Evolutionary conservation across 2,888 invertebrate species (phyloP), one percentile per base, ranked within the genome.

Genomic region (Apoda limacodes): DNA sequence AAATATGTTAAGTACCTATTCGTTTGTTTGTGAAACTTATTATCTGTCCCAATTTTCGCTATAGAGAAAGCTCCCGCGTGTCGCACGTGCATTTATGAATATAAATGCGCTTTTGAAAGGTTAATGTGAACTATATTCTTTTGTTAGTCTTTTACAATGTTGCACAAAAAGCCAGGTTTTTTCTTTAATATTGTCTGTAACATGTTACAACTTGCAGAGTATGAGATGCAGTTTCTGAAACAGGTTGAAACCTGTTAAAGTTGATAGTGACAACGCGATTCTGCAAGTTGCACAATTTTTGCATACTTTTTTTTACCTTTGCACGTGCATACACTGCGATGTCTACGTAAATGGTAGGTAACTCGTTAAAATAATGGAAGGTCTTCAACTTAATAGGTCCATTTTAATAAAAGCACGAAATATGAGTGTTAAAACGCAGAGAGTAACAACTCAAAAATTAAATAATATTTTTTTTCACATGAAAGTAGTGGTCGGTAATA

Each of bases 201-300:
- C 71, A 45, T 46, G 69, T 65, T 50, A 35, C 30, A 46, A 65
- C 67, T 48, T 59, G 69, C 59, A 33, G 22, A n/a, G n/a, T n/a
- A 34, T 31, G 40, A 44, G 45, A 37, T 42, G 37, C 37, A 35
- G 36, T 40, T 43, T 51, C 48, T 37, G 45, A 28, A 47, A 65
- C 75, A 75, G 66, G 75, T 72, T 67, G 55, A 5, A 48, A 69
- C 72, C 48, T 62, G 74, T 62, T 44, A 25, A 14, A 20, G 40
- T n/a, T n/a, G n/a, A n/a, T n/a, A n/a, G n/a, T n/a, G n/a, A n/a
- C n/a, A n/a, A n/a, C n/a, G n/a, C n/a, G n/a, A n/a, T n/a, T n/a
- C n/a, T n/a, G n/a, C n/a, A n/a, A n/a, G n/a, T n/a, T n/a, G n/a
- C n/a, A n/a, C n/a, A n/a, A n/a, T n/a, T n/a, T n/a, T n/a, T n/a